phyloP scores from a whole-genome alignment of 2,113 vertebrate species.

The Anoplopoma fimbria region DNA sequence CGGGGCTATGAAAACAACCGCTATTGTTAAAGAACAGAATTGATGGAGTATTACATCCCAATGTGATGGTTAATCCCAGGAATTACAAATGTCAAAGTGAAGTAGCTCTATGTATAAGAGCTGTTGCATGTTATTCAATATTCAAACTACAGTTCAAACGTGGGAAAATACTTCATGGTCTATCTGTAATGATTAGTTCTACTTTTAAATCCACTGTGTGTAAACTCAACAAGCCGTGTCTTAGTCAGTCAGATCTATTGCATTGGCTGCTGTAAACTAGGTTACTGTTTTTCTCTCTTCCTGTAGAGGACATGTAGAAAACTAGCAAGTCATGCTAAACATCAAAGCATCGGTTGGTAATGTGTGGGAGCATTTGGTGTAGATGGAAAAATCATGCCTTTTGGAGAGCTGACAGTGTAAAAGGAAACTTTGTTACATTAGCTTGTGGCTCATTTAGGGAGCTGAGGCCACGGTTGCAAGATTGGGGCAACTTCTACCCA shows the following conservation, averaged over 20 bases:
- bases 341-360: not conserved
- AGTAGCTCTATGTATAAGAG: conserved; percentile 5
- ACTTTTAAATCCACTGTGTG: no score
- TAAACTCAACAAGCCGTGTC: not conserved
- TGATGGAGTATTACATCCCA: conserved; percentile 32
- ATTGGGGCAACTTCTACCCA: no score
- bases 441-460: not conserved
- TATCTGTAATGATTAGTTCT: not conserved
- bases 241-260: not conserved
- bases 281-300: not conserved
- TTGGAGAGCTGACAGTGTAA: not conserved
- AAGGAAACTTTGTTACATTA: not conserved
- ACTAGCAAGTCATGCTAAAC: not conserved
- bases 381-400: not conserved
- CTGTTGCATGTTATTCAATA: not conserved
- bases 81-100: conserved; percentile 37
- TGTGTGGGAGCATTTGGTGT: no score
- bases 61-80: conserved; percentile 16
- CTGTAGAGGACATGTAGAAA: not conserved
- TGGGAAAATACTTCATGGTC: no score
- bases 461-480: not conserved
- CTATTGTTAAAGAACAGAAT: conserved; percentile 22
- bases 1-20: conserved; percentile 7
- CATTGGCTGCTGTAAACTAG: not conserved
- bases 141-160: not conserved